These are phyloP conservation scores for Nomada lathburiana DNA, from an alignment of 2,888 invertebrate species.

Conservation along the genomic window DNA sequence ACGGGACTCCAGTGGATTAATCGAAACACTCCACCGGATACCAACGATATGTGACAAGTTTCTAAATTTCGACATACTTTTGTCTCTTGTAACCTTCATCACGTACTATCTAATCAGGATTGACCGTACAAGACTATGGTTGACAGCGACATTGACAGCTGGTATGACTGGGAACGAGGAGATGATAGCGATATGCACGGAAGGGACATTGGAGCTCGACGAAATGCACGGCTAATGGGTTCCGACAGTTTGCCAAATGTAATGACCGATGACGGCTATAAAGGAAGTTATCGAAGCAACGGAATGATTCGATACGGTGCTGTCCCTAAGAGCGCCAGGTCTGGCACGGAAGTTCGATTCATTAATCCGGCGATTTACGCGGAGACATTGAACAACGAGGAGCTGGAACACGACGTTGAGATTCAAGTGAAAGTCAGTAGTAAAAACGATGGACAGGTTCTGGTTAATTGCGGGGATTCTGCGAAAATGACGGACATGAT, in stretches of 20 bases:
- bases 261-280: background rate
- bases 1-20: constrained; percentile 18
- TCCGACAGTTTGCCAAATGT: constrained; percentile 10
- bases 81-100: constrained; percentile 46
- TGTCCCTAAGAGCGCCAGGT: constrained; percentile 48
- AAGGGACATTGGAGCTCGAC: background rate
- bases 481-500: constrained; percentile 61
- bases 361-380: constrained; percentile 88
- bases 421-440: constrained; percentile 48
- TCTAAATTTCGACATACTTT: constrained; percentile 32
- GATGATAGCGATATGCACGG: constrained; percentile 30
- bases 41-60: constrained; percentile 36
- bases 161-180: constrained; percentile 61
- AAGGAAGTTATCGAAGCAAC: constrained; percentile 13
- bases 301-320: constrained; percentile 15
- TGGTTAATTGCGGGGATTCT: constrained; percentile 76
- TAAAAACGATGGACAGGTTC: constrained; percentile 18
- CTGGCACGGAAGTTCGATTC: constrained; percentile 81
- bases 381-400: constrained; percentile 85
- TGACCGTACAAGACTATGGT: constrained; percentile 70
- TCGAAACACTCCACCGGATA: constrained; percentile 1
- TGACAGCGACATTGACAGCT: constrained; percentile 73
- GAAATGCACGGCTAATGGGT: background rate
- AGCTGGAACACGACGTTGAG: constrained; percentile 65
- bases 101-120: constrained; percentile 60